Percentiles rank a stretch among this genome's conserved stretches.
Conservation (phyloP, 2,113 vertebrate species). For the Ranitomeya imitator region DNA sequence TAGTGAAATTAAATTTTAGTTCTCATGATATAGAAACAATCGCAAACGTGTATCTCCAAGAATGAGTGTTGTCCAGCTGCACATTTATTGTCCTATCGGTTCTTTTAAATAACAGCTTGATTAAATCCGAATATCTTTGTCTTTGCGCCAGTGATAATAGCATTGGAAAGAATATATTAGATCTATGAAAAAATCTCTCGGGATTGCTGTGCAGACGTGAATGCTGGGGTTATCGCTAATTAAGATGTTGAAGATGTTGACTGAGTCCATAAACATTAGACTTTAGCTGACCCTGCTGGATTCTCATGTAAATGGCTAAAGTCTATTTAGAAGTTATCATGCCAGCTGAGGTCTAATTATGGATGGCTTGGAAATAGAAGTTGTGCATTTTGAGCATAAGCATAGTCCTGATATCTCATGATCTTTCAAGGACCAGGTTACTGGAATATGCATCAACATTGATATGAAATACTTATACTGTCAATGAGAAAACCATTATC, state of each 20-base stretch:
- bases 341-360: slow-evolving; percentile 77
- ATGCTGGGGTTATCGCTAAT: slow-evolving; percentile 69
- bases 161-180: neutral
- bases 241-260: slow-evolving; percentile 79
- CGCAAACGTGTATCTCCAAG: slow-evolving; percentile 16
- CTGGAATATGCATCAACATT: neutral
- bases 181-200: slow-evolving; percentile 22
- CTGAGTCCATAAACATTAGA: slow-evolving; percentile 70
- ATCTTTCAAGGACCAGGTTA: neutral
- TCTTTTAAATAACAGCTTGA: slow-evolving; percentile 58
- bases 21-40: neutral
- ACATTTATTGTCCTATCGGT: slow-evolving; percentile 39
- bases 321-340: slow-evolving; percentile 69
- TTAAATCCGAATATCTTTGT: slow-evolving; percentile 53
- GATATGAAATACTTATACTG: neutral
- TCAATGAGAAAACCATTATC: neutral
- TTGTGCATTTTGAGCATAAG: slow-evolving; percentile 67
- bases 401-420: slow-evolving; percentile 62
- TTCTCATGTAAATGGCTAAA: slow-evolving; percentile 77
- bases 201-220: neutral
- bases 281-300: slow-evolving; percentile 70
- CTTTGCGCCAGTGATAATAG: slow-evolving; percentile 53
- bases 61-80: slow-evolving; percentile 54
- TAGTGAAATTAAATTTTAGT: neutral
- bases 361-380: slow-evolving; percentile 67